Base-by-base conservation (phyloP, 2,888 invertebrate species). In the Nephrotoma appendiculata region DNA sequence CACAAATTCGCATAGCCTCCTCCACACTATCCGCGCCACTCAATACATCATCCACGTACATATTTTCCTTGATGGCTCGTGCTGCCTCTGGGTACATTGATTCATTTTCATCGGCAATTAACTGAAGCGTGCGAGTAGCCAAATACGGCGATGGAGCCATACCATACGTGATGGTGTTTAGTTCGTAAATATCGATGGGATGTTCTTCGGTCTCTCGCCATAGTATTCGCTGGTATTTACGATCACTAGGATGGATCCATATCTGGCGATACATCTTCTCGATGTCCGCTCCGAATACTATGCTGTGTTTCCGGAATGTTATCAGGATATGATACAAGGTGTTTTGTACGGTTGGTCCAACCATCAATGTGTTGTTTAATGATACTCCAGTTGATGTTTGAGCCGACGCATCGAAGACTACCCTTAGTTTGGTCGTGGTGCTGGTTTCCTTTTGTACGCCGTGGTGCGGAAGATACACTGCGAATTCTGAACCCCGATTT, bases 81-180 rank as follows among this genome's bases (percentile, higher is more conserved):
- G 71, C 52, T 6, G 86, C 86, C 15, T 57, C 52, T 9, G 86
- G 41, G 43, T 57, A 86, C 12, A 41, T 15, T 6, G 41, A 43
- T 42, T 42, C 57, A 42, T 71, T 71, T 12, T 86, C 43, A 12
- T 71, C 7, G 12, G 87, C 88, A 1, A 89, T 85, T 85, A 88
- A 88, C 12, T 87, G 86, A 12, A 89, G 71, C 15, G 87, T 87
- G 2, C 88, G 87, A 9, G 87, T 88, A 1, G 88, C 88, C 5
- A 89, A 83, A 87, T 86, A 89, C 19, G 88, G 88, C 2, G 88
- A 89, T n/a, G 88, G 87, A 0, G 88, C 31, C 31, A 31, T 31
- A 31, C 31, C 31, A 31, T 31, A 31, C 3, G 31, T 31, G 31
- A 31, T 3, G 31, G 31, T 31, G 3, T 31, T 31, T 1, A 31